Evolutionary conservation across 2,888 invertebrate species (phyloP).

Genomic region (Sisyra terminalis): DNA sequence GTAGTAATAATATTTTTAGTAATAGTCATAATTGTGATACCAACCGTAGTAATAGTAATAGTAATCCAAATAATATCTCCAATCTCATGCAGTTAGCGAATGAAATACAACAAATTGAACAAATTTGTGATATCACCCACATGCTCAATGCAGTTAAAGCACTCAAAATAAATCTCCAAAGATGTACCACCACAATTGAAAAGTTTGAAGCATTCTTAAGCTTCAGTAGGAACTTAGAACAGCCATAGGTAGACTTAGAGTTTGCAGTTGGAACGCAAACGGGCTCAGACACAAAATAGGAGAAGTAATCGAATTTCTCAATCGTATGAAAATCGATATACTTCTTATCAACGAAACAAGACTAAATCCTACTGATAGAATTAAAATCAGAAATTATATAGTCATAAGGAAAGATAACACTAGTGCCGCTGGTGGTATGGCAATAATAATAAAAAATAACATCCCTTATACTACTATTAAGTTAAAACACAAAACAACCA

Average conservation of each 20-base stretch:
- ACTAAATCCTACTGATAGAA: constrained; percentile 10
- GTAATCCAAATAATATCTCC: no score
- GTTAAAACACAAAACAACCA: neutral
- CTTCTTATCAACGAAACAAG: constrained; percentile 12
- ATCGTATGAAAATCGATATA: neutral
- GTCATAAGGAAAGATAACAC: constrained; percentile 12
- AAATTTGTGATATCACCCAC: no score
- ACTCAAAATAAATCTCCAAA: neutral
- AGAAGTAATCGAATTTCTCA: neutral
- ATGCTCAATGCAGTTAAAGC: neutral
- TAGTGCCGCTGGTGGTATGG: constrained; percentile 12
- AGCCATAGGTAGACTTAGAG: constrained; percentile 10
- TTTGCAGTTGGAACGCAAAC: constrained; percentile 2
- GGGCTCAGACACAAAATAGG: neutral
- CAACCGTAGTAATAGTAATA: no score
- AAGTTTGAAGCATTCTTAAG: neutral
- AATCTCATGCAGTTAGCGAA: no score
- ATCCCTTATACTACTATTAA: neutral
- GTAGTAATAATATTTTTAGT: no score
- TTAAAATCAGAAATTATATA: constrained; percentile 13
- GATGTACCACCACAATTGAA: neutral
- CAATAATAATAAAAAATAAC: constrained; percentile 12
- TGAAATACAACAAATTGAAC: no score
- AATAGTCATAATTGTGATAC: no score
- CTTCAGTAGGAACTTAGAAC: neutral